phyloP scores from a whole-genome alignment of 2,888 invertebrate species.

The Heliconius ismenius region DNA sequence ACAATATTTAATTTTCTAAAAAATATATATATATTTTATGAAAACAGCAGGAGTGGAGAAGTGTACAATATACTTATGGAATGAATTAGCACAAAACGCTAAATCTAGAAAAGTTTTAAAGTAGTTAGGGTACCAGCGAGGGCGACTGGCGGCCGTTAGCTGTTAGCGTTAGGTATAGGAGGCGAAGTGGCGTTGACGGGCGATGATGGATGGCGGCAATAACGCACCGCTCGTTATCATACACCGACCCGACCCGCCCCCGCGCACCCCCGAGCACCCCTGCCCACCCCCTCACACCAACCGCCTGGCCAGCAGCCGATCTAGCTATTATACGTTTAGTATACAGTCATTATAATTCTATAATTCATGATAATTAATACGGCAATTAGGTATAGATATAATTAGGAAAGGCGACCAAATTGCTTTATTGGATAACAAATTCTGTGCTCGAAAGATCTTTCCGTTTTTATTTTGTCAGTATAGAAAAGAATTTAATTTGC shows the following conservation, averaged over 20 bases:
- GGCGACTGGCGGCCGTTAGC: conserved; percentile 5
- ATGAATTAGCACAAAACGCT: conserved; percentile 19
- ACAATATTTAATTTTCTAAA: too few species aligned
- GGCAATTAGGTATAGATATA: neutral
- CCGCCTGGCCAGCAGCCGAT: neutral
- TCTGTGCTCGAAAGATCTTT: too few species aligned
- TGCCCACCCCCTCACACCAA: conserved; percentile 6
- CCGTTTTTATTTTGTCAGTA: too few species aligned
- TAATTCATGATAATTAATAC: neutral
- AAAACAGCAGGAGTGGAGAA: too few species aligned
- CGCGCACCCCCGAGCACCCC: neutral
- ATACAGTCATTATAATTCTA: neutral
- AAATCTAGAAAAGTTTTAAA: conserved; percentile 36
- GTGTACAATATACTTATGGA: neutral
- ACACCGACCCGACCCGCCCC: conserved; percentile 27
- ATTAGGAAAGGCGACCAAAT: neutral
- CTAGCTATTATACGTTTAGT: conserved; percentile 18
- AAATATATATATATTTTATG: too few species aligned
- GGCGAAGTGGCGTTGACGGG: conserved; percentile 39
- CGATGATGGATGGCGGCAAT: conserved; percentile 73
- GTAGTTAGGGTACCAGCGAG: conserved; percentile 25
- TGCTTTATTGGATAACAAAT: too few species aligned
- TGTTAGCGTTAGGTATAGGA: conserved; percentile 25
- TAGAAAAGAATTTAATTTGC: too few species aligned
- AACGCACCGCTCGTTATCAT: conserved; percentile 59